Evolutionary conservation across 2,797 vertebrate genomes (phyloP), one percentile per base, ranked within the genome.

Genomic region (Gephyroberyx darwinii): DNA sequence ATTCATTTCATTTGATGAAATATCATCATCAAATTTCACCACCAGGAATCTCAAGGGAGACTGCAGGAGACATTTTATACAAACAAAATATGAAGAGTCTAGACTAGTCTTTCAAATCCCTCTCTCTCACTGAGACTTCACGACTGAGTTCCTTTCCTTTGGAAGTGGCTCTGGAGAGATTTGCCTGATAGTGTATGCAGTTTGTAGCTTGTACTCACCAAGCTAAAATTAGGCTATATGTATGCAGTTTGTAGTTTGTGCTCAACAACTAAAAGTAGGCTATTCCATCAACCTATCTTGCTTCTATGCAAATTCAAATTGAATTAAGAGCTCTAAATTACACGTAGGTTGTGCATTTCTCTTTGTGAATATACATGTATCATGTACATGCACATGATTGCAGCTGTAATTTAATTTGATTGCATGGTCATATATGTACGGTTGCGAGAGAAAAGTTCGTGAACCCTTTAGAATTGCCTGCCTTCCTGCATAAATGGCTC

Each of bases 121-220:
- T 9, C 7, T 75, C 22, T 79, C 64, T 74, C 45, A 37, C 51
- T 69, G 30, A 66, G 33, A 35, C 33, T 35, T 35, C 33, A 35
- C 53, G 47, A 51, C 20, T 22, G 37, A 68, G 35, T 60, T 62
- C 45, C 19, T 68, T 64, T 72, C 68, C 72, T 79, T 81, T 75
- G 17, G 59, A 68, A 33, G 33, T 65, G 35, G 30, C 67, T 77
- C 80, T 64, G 69, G 63, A 77, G 72, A 87, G 35, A 66, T 76
- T 74, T 75, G 16, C 58, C 48, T 82, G 73, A 84, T 81, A 60
- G 52, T 71, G 82, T 70, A 87, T 90, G 76, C 84, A 80, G 81
- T 80, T 71, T 84, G 81, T 77, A 79, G 68, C 69, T 45, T 41
- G 41, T 61, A 31, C 59, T 79, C 66, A 69, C 69, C 43, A 74